Conservation (phyloP, 1,140 invertebrate species). For the Drosophila santomea region DNA sequence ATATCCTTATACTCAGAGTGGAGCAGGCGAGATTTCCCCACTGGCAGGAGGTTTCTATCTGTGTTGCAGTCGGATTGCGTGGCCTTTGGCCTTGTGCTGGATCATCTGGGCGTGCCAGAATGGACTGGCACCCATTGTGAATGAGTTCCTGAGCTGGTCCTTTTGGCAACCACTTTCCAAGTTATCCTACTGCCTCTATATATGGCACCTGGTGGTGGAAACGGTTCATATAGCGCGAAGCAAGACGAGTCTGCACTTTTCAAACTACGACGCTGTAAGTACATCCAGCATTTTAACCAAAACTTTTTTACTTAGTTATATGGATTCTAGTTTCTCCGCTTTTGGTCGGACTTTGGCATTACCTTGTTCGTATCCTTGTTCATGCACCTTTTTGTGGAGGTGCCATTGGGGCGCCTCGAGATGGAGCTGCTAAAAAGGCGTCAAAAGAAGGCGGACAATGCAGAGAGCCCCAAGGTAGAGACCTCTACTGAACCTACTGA, state of each 20-base stretch:
- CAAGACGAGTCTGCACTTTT: constrained; percentile 70
- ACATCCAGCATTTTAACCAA: too few species aligned
- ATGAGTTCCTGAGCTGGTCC: constrained; percentile 85
- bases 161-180: constrained; percentile 86
- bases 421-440: constrained; percentile 25
- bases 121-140: constrained; percentile 87
- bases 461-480: not conserved
- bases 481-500: not conserved
- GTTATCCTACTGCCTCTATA: constrained; percentile 86
- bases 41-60: constrained; percentile 87
- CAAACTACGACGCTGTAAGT: constrained; percentile 75
- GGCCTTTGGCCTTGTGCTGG: constrained; percentile 88
- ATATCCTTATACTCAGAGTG: constrained; percentile 74
- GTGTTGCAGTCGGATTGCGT: constrained; percentile 87
- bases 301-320: not conserved
- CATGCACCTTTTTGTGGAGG: constrained; percentile 66
- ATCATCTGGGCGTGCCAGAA: constrained; percentile 89
- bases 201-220: constrained; percentile 85
- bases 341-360: constrained; percentile 75
- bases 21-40: constrained; percentile 58
- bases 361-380: constrained; percentile 56
- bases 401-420: constrained; percentile 58
- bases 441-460: not conserved
- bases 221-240: constrained; percentile 53
- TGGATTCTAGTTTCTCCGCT: constrained; percentile 49